phyloP scores from a whole-genome alignment of 2,797 vertebrate species.

The Stomatorhinus walkeri region DNA sequence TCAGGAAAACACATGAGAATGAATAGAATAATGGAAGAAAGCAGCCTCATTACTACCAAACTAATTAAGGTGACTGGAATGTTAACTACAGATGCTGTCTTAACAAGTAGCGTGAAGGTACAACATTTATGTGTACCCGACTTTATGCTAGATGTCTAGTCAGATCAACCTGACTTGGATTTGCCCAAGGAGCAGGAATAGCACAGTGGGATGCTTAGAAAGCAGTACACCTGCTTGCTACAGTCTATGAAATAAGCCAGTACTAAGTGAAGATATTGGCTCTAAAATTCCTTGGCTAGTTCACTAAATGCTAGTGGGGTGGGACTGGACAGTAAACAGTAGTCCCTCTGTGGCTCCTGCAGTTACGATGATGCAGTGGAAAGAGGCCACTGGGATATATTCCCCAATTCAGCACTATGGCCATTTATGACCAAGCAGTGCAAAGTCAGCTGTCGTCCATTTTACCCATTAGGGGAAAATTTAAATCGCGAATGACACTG shows the following conservation, averaged over 20 bases:
- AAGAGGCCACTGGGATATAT: conserved; percentile 11
- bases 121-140: too few relatives aligned
- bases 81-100: neutral
- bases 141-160: neutral
- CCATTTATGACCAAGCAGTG: neutral
- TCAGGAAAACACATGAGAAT: neutral
- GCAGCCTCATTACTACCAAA: neutral
- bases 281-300: conserved; percentile 18
- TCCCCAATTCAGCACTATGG: neutral
- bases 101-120: neutral
- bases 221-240: neutral
- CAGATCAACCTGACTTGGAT: neutral
- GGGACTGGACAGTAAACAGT: conserved; percentile 11
- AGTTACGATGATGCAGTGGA: conserved; percentile 12
- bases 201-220: neutral
- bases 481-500: neutral
- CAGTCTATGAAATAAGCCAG: neutral
- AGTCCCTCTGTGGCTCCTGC: conserved; percentile 14
- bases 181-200: neutral
- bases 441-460: neutral
- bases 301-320: conserved; percentile 12
- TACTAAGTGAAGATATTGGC: neutral
- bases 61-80: neutral
- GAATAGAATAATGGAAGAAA: neutral
- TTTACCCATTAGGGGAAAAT: neutral